Base-by-base conservation (phyloP, 2,888 invertebrate genomes). In the Coecobrya sp. region DNA sequence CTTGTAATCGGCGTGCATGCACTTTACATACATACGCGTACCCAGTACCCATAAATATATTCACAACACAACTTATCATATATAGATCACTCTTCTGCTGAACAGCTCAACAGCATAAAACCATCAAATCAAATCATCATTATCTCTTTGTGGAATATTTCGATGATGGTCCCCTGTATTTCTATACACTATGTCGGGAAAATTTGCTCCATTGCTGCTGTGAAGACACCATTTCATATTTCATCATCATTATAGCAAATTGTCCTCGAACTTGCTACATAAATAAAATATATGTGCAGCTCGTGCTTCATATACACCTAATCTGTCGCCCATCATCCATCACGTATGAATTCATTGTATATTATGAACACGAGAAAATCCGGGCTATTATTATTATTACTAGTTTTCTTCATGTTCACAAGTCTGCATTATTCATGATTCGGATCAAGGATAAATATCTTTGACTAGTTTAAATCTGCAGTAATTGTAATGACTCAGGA, bases 51-150 rank as follows among this genome's bases (percentile, higher is more conserved):
- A 36, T n/a, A 3, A 27, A 27, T 22, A 68, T 68, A 25, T 27
- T 16, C 10, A n/a, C 42, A 84, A 27, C 13, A 25, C 4, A 19
- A 42, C 5, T 70, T 86, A 65, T 88, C 79, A 36, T 81, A 81
- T 65, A 88, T 81, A 52, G 82, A 89, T 89, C 89, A 79, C 13
- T 55, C 11, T n/a, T 55, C n/a, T 55, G 13, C 30, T 52, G 25
- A 13, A 73, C 70, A 27, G 42, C 19, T 3, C 36, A 30, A 73
- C 42, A 42, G 1, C 27, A 30, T 68, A 68, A n/a, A 73, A 73
- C n/a, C 89, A 85, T 90, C 90, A 91, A 86, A 90, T 90, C 90
- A 90, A 90, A 91, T 91, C 65, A 91, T 79, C 90, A 91, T 91
- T 90, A 90, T 91, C 85, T 79, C 52, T 49, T 55, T 55, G 13